Evolutionary conservation across 2,797 vertebrate species (phyloP).

Genomic region (Enteromius argenteus): DNA sequence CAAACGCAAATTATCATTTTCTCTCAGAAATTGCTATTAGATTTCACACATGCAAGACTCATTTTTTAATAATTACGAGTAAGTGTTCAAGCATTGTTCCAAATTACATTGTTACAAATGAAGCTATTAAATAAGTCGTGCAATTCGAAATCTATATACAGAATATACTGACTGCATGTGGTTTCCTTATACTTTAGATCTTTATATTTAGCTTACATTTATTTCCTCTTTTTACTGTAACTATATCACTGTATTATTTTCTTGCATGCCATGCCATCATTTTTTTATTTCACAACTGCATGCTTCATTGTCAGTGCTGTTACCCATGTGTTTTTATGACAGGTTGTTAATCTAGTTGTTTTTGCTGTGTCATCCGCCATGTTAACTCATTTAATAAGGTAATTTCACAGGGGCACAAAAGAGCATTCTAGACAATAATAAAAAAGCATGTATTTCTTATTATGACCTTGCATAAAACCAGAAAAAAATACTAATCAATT

Average conservation of each 20-base stretch:
- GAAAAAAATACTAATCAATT: background rate
- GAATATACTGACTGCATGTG: background rate
- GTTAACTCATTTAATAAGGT: slow-evolving; percentile 8
- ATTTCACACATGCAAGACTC: no score
- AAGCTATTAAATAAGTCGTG: background rate
- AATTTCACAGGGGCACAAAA: background rate
- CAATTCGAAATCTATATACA: background rate
- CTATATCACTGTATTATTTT: background rate
- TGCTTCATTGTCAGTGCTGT: background rate
- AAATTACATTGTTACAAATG: background rate
- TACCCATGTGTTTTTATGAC: background rate
- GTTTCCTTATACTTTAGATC: background rate
- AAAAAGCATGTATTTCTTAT: background rate
- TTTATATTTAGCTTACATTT: background rate
- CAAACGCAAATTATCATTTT: background rate
- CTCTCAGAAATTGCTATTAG: no score
- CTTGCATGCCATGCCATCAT: background rate
- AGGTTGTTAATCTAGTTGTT: slow-evolving; percentile 13
- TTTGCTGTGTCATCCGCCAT: slow-evolving; percentile 29
- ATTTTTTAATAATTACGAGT: background rate
- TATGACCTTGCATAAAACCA: background rate
- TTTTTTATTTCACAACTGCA: background rate
- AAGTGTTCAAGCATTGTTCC: background rate
- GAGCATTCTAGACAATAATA: background rate
- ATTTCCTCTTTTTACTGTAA: background rate